Evolutionary conservation across 2,797 vertebrate species (phyloP).

Genomic region (Anisognathus igniventris): DNA sequence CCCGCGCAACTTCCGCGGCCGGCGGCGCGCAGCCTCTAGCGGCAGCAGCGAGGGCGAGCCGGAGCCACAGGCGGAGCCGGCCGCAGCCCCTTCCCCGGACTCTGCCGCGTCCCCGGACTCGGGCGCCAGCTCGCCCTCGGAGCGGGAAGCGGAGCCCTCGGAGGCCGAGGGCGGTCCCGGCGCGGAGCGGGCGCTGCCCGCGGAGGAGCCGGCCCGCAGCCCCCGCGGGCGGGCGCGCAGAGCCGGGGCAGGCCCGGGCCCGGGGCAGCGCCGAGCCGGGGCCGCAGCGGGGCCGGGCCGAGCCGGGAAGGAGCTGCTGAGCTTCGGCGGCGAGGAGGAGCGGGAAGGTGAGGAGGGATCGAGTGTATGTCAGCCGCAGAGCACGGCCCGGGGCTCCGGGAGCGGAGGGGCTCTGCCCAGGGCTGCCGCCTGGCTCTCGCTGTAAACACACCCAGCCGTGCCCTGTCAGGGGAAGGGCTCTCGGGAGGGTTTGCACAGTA

Average conservation of each 20-base stretch:
- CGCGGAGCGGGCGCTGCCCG: neutral
- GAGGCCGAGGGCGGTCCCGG: neutral
- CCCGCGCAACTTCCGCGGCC: neutral
- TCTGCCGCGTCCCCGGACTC: too few species aligned
- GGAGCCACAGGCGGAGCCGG: too few species aligned
- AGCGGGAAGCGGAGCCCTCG: neutral
- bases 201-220: neutral
- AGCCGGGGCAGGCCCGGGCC: neutral
- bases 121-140: neutral
- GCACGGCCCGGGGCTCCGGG: neutral
- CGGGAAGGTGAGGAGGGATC: neutral
- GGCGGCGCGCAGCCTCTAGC: neutral
- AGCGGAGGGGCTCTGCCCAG: neutral
- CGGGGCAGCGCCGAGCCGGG: neutral
- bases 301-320: neutral
- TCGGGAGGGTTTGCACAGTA: accelerated
- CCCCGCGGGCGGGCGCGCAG: neutral
- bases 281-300: neutral
- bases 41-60: neutral
- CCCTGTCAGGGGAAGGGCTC: neutral
- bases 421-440: neutral
- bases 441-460: accelerated
- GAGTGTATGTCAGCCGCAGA: neutral
- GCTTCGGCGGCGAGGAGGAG: slow-evolving; percentile 35
- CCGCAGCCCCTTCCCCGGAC: accelerated